Evolutionary conservation across 2,888 invertebrate species (phyloP), one percentile per base, ranked within the genome.

Genomic region (Acleris holmiana): DNA sequence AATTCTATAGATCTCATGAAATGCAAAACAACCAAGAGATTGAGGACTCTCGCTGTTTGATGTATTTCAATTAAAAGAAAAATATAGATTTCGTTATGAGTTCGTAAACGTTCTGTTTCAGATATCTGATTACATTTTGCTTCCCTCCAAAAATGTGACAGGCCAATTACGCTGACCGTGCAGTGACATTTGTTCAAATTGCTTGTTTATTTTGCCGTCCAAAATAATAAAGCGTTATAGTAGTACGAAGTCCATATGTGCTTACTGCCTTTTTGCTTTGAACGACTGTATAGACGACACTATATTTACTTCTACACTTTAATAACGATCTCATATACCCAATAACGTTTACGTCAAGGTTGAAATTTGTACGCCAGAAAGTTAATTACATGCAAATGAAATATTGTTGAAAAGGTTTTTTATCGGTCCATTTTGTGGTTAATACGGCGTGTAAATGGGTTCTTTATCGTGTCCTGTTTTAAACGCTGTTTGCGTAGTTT

Each of bases 381-480:
- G 44, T 64, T 66, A 64, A 61, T 68, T 66, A 68, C 53, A 68
- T 68, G 70, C 60, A 69, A 68, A 71, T 67, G 63, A 70, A 68
- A 70, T 55, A 67, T 78, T 73, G 78, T 76, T 70, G 73, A 71
- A 74, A 74, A 78, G 76, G 78, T 79, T 79, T 80, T 85, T 86
- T 89, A 86, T 83, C 85, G 84, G 85, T 77, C 82, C 85, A 89
- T 91, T 91, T 86, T 84, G 85, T 79, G 85, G 86, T 84, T 91
- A 91, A 91, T 85, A 83, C 79, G 76, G 79, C 91, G 91, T 90
- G 83, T 88, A 91, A 92, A 92, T 91, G 86, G 89, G 90, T 91
- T 88, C 89, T 91, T 91, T 92, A 90, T 89, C 86, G 80, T 73
- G 75, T 79, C 81, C 80, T 82, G 85, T 85, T 89, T 88, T 85